A percentile compares a stretch with the other conserved stretches of the same genome.
These are phyloP conservation scores for Palythoa grandis DNA, from an alignment of 92 coral and sea anemone genomes.

Conservation along the genomic window DNA sequence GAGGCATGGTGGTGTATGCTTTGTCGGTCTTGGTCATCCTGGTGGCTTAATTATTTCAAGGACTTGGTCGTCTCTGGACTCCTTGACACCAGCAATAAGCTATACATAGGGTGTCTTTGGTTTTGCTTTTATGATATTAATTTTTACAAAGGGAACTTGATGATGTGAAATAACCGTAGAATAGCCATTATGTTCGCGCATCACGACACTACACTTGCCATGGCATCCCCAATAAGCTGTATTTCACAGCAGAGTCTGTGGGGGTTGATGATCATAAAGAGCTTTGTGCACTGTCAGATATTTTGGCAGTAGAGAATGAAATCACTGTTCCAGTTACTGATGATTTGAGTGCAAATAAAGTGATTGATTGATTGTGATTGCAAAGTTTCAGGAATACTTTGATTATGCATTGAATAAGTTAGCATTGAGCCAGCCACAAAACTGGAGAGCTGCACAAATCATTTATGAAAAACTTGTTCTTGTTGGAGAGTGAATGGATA, in stretches of 20 bases:
- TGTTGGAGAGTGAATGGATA: slow-evolving; percentile 27
- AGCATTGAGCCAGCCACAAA: slow-evolving; percentile 49
- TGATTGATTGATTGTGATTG: no score
- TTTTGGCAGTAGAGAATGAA: slow-evolving; percentile 35
- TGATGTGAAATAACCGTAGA: slow-evolving; percentile 42
- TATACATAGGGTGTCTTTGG: slow-evolving; percentile 53
- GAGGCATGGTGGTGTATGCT: slow-evolving; percentile 40
- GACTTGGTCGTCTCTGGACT: slow-evolving; percentile 40
- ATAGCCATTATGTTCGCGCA: slow-evolving; percentile 40
- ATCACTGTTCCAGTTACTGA: slow-evolving; percentile 31
- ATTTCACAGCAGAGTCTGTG: slow-evolving; percentile 49
- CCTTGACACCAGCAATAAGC: slow-evolving; percentile 54
- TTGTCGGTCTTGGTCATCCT: slow-evolving; percentile 40
- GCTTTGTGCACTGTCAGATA: slow-evolving; percentile 32
- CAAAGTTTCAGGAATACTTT: slow-evolving; percentile 58
- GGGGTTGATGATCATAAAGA: slow-evolving; percentile 50
- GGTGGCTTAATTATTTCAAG: slow-evolving; percentile 41
- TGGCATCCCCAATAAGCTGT: slow-evolving; percentile 48
- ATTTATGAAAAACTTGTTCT: slow-evolving; percentile 35
- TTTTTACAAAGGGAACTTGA: slow-evolving; percentile 35
- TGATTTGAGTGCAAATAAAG: slow-evolving; percentile 16
- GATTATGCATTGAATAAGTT: slow-evolving; percentile 39
- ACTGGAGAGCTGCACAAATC: slow-evolving; percentile 49
- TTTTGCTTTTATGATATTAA: slow-evolving; percentile 36
- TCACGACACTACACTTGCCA: slow-evolving; percentile 47